Evolutionary conservation across 2,113 vertebrate genomes (phyloP), one percentile per base, ranked within the genome.

Genomic region (Odocoileus virginianus): DNA sequence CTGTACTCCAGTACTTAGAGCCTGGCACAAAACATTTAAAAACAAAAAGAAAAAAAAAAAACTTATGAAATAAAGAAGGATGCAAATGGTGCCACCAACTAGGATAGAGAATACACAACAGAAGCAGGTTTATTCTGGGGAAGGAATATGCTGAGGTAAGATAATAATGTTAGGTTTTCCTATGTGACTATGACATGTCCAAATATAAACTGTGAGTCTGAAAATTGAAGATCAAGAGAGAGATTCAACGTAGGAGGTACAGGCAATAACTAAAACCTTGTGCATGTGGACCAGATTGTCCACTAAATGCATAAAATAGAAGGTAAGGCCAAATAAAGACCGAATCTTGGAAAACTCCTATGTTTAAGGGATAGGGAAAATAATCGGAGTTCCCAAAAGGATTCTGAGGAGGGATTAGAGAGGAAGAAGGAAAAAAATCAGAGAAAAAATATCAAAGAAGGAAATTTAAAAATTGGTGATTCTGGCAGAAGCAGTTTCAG

Each of bases 361-460:
- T 17, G 52, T 57, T 54, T 81, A 94, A 28, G 16, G 8, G n/a
- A 79, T n/a, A 47, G 28, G 28, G 40, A 95, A 25, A 92, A 55
- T 81, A 93, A 88, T 0, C 33, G 28, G 16, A 88, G 74, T 55
- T 95, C 67, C 60, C 40, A 25, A 91, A 91, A 96, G 10, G 40
- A 89, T 10, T 71, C 28, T 81, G 40, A 94, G 14, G 54, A 89
- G 28, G n/a, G 54, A 92, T 89, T 85, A 17, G 7, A 91, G 7
- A 57, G 40, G 50, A 64, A 87, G 45, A 83, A 76, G 50, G 21
- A 85, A 81, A 89, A 78, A 85, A 74, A 79, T 81, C 25, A 79
- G 28, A 95, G 60, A 82, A 96, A 98, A 57, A 3, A 89, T 27
- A 91, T 94, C 23, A 90, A 47, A 55, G 61, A 87, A 93, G 55